Percentiles rank a stretch among this genome's conserved stretches.
Conservation (phyloP, 1,140 invertebrate species). For the Rhagoletis pomonella region DNA sequence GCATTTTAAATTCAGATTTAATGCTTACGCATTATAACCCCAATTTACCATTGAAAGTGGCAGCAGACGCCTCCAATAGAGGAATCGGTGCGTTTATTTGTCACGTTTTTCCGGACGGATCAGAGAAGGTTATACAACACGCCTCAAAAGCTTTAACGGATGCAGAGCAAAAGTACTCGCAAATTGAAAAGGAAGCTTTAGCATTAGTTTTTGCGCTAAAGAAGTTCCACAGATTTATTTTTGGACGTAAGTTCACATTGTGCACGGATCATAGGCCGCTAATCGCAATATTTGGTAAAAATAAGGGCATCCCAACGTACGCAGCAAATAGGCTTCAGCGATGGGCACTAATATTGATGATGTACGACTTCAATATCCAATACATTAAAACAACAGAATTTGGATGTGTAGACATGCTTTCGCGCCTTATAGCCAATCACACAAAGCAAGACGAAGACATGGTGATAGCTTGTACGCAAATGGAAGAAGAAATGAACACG, state of each 20-base stretch:
- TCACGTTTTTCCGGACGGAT: slow-evolving; percentile 61
- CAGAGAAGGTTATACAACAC: slow-evolving; percentile 67
- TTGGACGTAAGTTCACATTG: slow-evolving; percentile 68
- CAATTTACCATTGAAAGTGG: slow-evolving; percentile 57
- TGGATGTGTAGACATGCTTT: slow-evolving; percentile 64
- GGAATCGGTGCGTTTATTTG: slow-evolving; percentile 64
- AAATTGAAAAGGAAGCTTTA: no score
- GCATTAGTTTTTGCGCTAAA: background rate
- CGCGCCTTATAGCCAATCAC: slow-evolving; percentile 57
- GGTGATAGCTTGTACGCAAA: slow-evolving; percentile 1
- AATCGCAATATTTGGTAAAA: slow-evolving; percentile 65
- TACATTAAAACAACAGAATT: slow-evolving; percentile 61
- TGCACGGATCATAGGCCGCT: slow-evolving; percentile 75
- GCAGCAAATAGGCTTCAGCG: slow-evolving; percentile 65
- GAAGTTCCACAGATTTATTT: slow-evolving; percentile 36
- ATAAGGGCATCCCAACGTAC: slow-evolving; percentile 62
- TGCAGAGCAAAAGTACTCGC: no score
- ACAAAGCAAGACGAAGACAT: slow-evolving; percentile 10
- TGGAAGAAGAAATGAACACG: slow-evolving; percentile 1
- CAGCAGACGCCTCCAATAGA: slow-evolving; percentile 61
- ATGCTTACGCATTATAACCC: slow-evolving; percentile 61
- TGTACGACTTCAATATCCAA: slow-evolving; percentile 61
- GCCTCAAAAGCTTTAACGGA: slow-evolving; percentile 70
- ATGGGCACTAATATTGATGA: slow-evolving; percentile 62
- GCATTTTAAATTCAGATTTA: slow-evolving; percentile 54